Evolutionary conservation across 1,140 invertebrate genomes (phyloP).

Genomic region (Potamilus streckersoni): DNA sequence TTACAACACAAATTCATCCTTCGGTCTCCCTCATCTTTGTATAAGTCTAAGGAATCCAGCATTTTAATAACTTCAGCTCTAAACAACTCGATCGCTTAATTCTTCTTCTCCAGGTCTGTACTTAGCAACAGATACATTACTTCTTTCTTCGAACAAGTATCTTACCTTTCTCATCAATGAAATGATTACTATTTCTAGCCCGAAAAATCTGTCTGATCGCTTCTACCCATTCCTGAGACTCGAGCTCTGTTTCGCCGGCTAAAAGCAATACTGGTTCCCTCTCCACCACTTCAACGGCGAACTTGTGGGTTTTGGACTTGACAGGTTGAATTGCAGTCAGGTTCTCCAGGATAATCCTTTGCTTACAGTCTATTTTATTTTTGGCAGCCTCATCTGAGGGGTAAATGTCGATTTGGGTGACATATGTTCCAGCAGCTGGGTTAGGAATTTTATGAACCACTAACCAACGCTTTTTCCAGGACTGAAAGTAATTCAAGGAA

Average conservation of each 20-base stretch:
- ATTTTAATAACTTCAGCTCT: too few species aligned
- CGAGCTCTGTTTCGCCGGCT: slow-evolving; percentile 33
- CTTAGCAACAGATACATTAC: too few species aligned
- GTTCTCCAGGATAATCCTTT: slow-evolving; percentile 46
- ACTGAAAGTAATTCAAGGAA: slow-evolving; percentile 18
- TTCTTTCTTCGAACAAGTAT: too few species aligned
- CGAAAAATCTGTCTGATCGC: slow-evolving; percentile 43
- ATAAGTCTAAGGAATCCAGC: too few species aligned
- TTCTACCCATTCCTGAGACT: slow-evolving; percentile 42
- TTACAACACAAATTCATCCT: too few species aligned
- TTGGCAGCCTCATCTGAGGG: slow-evolving; percentile 29
- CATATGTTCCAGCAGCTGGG: slow-evolving; percentile 27
- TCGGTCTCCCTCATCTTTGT: too few species aligned
- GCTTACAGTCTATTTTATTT: slow-evolving; percentile 24
- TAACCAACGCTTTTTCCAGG: slow-evolving; percentile 52
- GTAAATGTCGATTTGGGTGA: slow-evolving; percentile 44
- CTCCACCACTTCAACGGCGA: slow-evolving; percentile 50
- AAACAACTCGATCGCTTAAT: too few species aligned
- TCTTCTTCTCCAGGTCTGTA: too few species aligned
- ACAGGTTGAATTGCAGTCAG: slow-evolving; percentile 38
- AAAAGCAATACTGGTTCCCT: slow-evolving; percentile 39
- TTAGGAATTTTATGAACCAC: slow-evolving; percentile 49
- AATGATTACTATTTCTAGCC: not conserved
- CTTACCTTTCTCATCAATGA: too few species aligned
- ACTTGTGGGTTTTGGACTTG: slow-evolving; percentile 42